A percentile compares a stretch with the other conserved stretches of the same genome.
Conservation (phyloP, 2,888 invertebrate genomes). For the Chironomus riparius region DNA sequence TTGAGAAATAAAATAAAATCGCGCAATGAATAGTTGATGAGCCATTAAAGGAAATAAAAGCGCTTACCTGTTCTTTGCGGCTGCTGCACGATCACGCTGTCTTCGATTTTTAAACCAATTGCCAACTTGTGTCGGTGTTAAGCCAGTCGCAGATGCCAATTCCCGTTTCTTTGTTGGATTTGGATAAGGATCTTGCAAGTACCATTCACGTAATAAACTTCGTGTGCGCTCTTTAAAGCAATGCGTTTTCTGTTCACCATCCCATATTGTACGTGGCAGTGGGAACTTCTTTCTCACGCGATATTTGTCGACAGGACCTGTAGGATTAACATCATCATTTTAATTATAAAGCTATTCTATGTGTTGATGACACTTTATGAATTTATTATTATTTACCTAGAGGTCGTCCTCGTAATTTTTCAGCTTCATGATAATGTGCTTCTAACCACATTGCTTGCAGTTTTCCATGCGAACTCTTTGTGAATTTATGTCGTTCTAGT, state of each 20-base stretch:
- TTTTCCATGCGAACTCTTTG: conserved; percentile 80
- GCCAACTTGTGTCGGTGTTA: conserved; percentile 87
- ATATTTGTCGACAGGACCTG: conserved; percentile 84
- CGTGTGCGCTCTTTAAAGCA: conserved; percentile 95
- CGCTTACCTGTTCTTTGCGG: conserved; percentile 91
- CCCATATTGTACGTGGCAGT: conserved; percentile 86
- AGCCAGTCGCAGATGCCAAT: conserved; percentile 79
- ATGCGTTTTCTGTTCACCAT: conserved; percentile 92
- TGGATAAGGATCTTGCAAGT: conserved; percentile 94
- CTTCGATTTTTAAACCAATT: conserved; percentile 90
- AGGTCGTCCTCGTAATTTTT: conserved; percentile 80
- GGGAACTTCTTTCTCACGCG: conserved; percentile 90
- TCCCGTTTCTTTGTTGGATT: conserved; percentile 90
- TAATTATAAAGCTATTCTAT: no score
- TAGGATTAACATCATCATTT: not conserved
- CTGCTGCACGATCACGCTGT: conserved; percentile 80
- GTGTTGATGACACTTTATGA: not conserved
- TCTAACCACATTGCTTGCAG: conserved; percentile 89
- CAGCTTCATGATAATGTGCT: conserved; percentile 88
- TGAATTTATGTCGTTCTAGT: conserved; percentile 81
- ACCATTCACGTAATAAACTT: conserved; percentile 93
- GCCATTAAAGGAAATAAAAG: not conserved
- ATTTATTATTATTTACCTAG: conserved; percentile 50
- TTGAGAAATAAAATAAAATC: not conserved
- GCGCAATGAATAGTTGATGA: not conserved